Conservation (phyloP, 2,797 vertebrate species). For the Falco naumanni region DNA sequence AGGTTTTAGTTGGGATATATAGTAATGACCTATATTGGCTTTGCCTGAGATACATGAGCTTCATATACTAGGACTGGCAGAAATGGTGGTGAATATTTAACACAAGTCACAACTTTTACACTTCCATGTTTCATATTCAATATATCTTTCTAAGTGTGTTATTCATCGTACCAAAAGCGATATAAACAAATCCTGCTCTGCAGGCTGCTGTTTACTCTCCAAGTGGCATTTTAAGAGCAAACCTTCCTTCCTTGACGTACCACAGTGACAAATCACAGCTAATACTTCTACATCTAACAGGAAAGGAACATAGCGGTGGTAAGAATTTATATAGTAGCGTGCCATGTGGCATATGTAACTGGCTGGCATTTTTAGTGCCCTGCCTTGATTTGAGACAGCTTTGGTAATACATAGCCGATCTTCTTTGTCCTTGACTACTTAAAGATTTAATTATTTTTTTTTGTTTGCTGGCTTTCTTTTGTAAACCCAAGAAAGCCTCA, state of each 20-base stretch:
- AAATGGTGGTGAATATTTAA: conserved; percentile 54
- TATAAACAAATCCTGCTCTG: conserved; percentile 65
- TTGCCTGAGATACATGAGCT: conserved; percentile 13
- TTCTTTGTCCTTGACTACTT: conserved; percentile 42
- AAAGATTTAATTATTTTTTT: neutral
- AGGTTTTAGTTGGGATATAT: neutral
- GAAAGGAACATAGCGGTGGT: neutral
- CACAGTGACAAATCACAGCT: conserved; percentile 63
- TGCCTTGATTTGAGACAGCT: conserved; percentile 47
- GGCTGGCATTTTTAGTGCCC: conserved; percentile 61
- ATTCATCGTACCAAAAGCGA: conserved; percentile 55
- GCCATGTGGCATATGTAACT: conserved; percentile 19
- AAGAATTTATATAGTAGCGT: conserved; percentile 46
- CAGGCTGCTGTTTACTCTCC: conserved; percentile 62
- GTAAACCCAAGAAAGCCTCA: neutral
- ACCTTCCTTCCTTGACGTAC: conserved; percentile 33
- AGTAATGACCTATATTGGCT: neutral
- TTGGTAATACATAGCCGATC: neutral
- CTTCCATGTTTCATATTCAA: conserved; percentile 49
- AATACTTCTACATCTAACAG: conserved; percentile 11
- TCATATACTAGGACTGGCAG: conserved; percentile 1
- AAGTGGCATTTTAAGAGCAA: conserved; percentile 67
- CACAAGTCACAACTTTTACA: conserved; percentile 52
- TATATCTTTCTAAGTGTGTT: conserved; percentile 67
- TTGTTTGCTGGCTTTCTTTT: neutral